Evolutionary conservation across 1,140 invertebrate genomes (phyloP), one percentile per base, ranked within the genome.

Genomic region (Halesus radiatus): DNA sequence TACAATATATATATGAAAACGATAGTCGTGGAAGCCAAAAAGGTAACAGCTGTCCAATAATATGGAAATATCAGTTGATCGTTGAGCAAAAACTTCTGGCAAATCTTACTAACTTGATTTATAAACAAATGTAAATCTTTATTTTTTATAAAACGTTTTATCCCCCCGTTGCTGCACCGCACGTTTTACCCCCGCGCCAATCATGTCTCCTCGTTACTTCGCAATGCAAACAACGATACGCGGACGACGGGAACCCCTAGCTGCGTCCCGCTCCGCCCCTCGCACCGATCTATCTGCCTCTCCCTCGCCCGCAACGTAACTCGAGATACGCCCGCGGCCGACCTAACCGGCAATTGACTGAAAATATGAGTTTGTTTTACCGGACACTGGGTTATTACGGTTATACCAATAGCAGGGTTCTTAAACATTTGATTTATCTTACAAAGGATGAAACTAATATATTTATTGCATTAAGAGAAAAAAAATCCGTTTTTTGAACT

Each of bases 281-380:
- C 8, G 50, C 6, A 22, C 5, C 3, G 18, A 16, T 10, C 37
- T 13, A 13, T 45, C 37, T 45, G 37, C 37, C 37, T 74, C 58
- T 26, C 74, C 26, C 53, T 60, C 54, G 53, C 54, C 53, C 60
- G 23, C 50, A 1, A 13, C 16, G 29, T 7, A 13, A n/a, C 77
- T 54, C 70, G 37, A n/a, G 76, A 76, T 76, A 22, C 62, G 62
- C 62, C 62, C 62, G 62, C 62, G 62, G 62, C 62, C 29, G 23
- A 16, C 79, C 32, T 60, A 72, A 37, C 80, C 80, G 68, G 80
- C 80, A 81, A 81, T 81, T 78, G 80, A 75, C 32, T 75, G 73
- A 68, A 82, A 82, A 82, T 82, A 80, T 82, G 78, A 80, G 81
- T 82, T 82, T 82, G 81, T 82, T 82, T 77, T 82, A 80, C 54